Base-by-base conservation (phyloP, 64 coral and sea anemone genomes). In the Montipora cactus region DNA sequence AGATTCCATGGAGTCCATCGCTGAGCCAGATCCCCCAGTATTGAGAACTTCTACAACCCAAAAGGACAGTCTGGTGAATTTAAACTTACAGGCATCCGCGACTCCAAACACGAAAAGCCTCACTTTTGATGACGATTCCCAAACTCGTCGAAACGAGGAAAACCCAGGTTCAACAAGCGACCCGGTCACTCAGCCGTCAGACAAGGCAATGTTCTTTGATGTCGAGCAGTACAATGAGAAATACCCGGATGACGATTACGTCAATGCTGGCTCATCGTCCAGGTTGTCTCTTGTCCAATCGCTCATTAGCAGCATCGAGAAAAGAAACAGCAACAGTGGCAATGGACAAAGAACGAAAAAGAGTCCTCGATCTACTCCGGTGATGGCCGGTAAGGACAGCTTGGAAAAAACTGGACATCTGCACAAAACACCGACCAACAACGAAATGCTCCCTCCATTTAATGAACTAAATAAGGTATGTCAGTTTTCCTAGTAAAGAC, bases 151-250 rank as follows among this genome's bases (percentile, higher is more conserved):
- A 51, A 76, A 72, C 9, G 73, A 95, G 10, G 73, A 95, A 57
- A 22, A 5, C 5, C 11, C 47, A 57, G 62, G 58, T 11, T 70
- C 19, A 10, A 20, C 44, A 58, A 51, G 73, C 21, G 64, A 88
- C 5, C 5, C 76, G 2, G 15, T 52, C 1, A 7, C 61, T 79
- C 57, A 55, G 58, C 92, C 92, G 5, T 59, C 23, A 53, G 76
- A 93, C 21, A 87, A 78, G 71, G 85, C 92, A 10, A 80, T 88
- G 44, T 93, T 93, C 75, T 93, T 93, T 80, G 92, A 93, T 49
- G 78, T 93, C 5, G 84, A 93, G 48, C 59, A 88, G 3, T 76
- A 51, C 47, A 77, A 76, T n/a, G 92, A 88, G 7, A 61, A 44
- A 18, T 72, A 53, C 12, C 48, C 80, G 4, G 90, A 83, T 21